Evolutionary conservation across 2,888 invertebrate genomes (phyloP).

Genomic region (Coelogynopora nodosa): DNA sequence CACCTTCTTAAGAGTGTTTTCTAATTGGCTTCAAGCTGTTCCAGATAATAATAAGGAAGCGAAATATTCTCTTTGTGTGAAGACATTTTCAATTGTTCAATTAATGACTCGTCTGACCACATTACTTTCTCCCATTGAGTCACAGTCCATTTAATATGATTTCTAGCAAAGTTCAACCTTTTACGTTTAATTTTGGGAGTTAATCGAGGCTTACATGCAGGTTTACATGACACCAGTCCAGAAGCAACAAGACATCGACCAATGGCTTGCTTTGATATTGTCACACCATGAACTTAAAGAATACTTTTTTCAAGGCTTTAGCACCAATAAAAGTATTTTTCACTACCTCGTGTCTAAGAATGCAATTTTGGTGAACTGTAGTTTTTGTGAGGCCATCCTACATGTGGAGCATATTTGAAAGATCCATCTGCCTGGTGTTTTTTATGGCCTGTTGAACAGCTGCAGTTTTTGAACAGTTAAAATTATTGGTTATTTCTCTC

Average conservation of each 20-base stretch:
- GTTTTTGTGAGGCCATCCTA: not conserved
- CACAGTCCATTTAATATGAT: not conserved
- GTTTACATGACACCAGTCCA: not conserved
- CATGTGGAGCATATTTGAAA: not conserved
- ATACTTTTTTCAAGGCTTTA: not conserved
- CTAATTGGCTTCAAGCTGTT: too few relatives aligned
- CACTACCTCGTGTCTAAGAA: not conserved
- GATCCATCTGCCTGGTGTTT: not conserved
- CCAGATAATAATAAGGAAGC: too few relatives aligned
- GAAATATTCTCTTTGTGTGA: too few relatives aligned
- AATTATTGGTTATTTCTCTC: not conserved
- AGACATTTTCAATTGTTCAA: not conserved
- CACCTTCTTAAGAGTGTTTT: too few relatives aligned
- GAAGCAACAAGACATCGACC: not conserved
- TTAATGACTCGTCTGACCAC: not conserved
- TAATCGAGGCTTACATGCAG: not conserved
- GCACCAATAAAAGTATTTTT: not conserved
- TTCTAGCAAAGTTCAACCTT: not conserved
- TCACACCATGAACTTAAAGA: not conserved
- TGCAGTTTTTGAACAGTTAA: not conserved
- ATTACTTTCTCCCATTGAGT: not conserved
- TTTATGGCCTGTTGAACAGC: not conserved
- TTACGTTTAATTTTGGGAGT: not conserved
- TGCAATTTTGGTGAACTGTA: not conserved
- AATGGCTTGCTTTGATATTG: not conserved